These are phyloP conservation scores for Crypturellus tataupa DNA, from an alignment of 2,797 vertebrate genomes.

Conservation along the genomic window DNA sequence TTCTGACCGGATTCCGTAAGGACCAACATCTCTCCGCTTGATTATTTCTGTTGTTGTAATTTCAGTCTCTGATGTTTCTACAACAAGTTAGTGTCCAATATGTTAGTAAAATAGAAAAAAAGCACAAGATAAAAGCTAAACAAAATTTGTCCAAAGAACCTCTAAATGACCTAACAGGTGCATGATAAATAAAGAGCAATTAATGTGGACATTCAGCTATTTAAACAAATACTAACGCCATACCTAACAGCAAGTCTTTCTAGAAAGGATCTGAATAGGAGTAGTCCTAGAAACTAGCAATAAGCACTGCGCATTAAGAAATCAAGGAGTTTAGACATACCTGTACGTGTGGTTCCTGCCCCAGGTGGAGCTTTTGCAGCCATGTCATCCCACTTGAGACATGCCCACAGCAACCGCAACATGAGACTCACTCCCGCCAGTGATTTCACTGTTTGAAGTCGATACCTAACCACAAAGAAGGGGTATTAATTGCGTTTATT, in stretches of 20 bases:
- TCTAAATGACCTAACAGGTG: background rate
- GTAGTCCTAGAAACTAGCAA: background rate
- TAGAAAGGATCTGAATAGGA: background rate
- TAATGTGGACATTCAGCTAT: background rate
- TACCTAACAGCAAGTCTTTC: background rate
- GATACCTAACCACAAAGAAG: conserved; percentile 84
- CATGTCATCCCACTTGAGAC: conserved; percentile 98
- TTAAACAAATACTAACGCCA: background rate
- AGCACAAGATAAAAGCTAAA: background rate
- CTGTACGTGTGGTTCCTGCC: conserved; percentile 93
- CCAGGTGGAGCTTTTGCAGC: conserved; percentile 94
- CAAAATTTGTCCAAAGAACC: background rate
- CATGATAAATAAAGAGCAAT: background rate
- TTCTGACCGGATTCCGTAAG: conserved; percentile 94
- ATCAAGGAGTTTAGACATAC: conserved; percentile 73
- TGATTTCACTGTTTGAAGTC: conserved; percentile 95
- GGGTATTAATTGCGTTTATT: conserved; percentile 41
- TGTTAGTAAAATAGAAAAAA: conserved; percentile 36
- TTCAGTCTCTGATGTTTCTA: conserved; percentile 97
- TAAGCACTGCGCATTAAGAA: background rate
- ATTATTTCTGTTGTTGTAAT: conserved; percentile 99
- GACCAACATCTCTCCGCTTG: conserved; percentile 95
- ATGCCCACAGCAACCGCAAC: conserved; percentile 94
- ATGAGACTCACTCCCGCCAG: conserved; percentile 95
- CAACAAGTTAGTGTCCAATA: conserved; percentile 70